These are phyloP conservation scores for Lampropteryx suffumata DNA, from an alignment of 2,888 invertebrate genomes.

Conservation along the genomic window DNA sequence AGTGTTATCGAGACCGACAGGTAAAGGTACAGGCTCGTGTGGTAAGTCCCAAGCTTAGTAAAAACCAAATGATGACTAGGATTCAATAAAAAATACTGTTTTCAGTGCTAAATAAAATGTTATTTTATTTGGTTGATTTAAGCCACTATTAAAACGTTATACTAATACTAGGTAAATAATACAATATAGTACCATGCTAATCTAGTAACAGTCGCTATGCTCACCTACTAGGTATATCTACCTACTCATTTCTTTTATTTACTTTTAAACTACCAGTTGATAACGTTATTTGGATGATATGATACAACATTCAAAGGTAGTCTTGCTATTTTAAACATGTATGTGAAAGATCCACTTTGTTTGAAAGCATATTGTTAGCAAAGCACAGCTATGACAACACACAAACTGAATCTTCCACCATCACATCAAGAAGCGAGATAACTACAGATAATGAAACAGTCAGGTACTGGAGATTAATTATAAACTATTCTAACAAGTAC, in stretches of 20 bases:
- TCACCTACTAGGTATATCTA: constrained; percentile 8
- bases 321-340: constrained; percentile 17
- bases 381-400: constrained; percentile 31
- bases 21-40: constrained; percentile 9
- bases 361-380: constrained; percentile 31
- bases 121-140: background rate
- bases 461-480: constrained; percentile 33
- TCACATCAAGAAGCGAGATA: constrained; percentile 15
- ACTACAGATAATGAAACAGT: constrained; percentile 33
- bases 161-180: constrained; percentile 1
- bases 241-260: background rate
- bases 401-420: constrained; percentile 35
- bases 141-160: constrained; percentile 5
- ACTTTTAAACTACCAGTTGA: constrained; percentile 1
- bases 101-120: constrained; percentile 1
- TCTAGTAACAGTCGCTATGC: constrained; percentile 31
- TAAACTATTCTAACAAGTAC: background rate
- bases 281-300: constrained; percentile 18
- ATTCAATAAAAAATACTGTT: background rate
- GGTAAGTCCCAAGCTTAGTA: constrained; percentile 9
- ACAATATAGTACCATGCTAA: constrained; percentile 22
- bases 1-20: too few relatives aligned
- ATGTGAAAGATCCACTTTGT: constrained; percentile 36
- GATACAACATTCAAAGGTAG: constrained; percentile 22
- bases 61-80: background rate